These are phyloP conservation scores for Lucifuga dentata DNA, from an alignment of 2,113 vertebrate genomes.

Conservation along the genomic window DNA sequence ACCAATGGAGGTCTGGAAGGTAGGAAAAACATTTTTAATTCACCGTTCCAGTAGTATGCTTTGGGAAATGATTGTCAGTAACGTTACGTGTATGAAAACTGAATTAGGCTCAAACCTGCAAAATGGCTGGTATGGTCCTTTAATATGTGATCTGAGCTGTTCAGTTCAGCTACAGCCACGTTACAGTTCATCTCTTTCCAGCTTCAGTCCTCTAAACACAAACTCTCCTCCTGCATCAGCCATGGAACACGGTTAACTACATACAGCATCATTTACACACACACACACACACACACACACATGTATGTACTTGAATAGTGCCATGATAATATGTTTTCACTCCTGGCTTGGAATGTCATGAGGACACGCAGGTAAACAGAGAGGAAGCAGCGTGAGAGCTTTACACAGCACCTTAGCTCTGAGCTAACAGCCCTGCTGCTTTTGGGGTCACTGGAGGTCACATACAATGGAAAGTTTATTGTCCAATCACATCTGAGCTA, in stretches of 20 bases:
- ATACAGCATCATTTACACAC: slow-evolving; percentile 32
- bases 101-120: no score
- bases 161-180: slow-evolving; percentile 10
- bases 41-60: no score
- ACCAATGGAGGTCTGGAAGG: no score
- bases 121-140: no score
- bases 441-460: no score
- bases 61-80: no score
- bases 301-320: slow-evolving; percentile 41
- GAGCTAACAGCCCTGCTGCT: no score
- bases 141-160: no score
- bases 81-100: no score
- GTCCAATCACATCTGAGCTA: slow-evolving; percentile 19
- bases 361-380: neutral
- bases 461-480: slow-evolving; percentile 44
- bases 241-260: neutral
- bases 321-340: slow-evolving; percentile 4
- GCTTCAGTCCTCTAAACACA: slow-evolving; percentile 8
- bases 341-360: slow-evolving; percentile 38
- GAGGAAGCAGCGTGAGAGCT: slow-evolving; percentile 4
- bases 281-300: slow-evolving; percentile 34
- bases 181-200: slow-evolving; percentile 13
- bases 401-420: neutral
- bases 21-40: no score
- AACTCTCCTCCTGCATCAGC: neutral